Evolutionary conservation across 1,140 invertebrate genomes (phyloP).

Genomic region (Drosophila melanogaster): Release_6_plus_ISO1_MT NT_037436.4:8372501-8373000

Average conservation of each 20-base stretch:
- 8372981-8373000: not conserved
- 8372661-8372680: constrained; percentile 20
- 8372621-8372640: constrained; percentile 12
- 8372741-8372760: constrained; percentile 59
- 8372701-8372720: constrained; percentile 73
- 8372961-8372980: not conserved
- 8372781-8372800: constrained; percentile 65
- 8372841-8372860: constrained; percentile 62
- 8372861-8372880: constrained; percentile 65
- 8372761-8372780: constrained; percentile 53
- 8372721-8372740: constrained; percentile 74
- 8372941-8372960: constrained; percentile 9
- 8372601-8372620: constrained; percentile 2
- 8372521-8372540: constrained; percentile 17
- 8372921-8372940: constrained; percentile 58
- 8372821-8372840: constrained; percentile 73
- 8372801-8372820: constrained; percentile 30
- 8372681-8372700: constrained; percentile 52
- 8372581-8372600: constrained; percentile 42
- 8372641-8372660: constrained; percentile 47
- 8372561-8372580: constrained; percentile 16
- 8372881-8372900: constrained; percentile 69
- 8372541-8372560: constrained; percentile 69
- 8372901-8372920: constrained; percentile 64
- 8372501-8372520: constrained; percentile 31